Conservation (phyloP, 2,888 invertebrate genomes). For the Schizotus pectinicornis region DNA sequence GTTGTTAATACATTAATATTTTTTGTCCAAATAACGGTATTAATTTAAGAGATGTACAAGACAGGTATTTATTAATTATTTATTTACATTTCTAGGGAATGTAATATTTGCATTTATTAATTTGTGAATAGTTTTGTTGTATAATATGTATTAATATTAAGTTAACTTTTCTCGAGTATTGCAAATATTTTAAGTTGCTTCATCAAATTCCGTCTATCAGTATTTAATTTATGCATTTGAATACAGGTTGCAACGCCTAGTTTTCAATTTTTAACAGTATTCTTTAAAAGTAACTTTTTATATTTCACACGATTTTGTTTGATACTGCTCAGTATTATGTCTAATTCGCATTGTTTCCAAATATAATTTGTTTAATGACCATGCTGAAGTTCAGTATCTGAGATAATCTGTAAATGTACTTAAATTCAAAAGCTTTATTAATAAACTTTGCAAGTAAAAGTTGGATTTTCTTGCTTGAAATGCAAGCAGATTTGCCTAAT, state of each 20-base stretch:
- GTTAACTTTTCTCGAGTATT: constrained; percentile 14
- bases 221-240: constrained; percentile 3
- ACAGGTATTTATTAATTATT: constrained; percentile 37
- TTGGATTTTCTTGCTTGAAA: background rate
- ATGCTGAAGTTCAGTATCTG: constrained; percentile 17
- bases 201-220: constrained; percentile 12
- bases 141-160: constrained; percentile 16
- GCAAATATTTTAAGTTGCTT: constrained; percentile 13
- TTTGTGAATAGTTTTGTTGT: constrained; percentile 34
- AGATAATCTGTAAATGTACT: constrained; percentile 28
- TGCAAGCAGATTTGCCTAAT: no score
- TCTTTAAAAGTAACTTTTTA: constrained; percentile 6
- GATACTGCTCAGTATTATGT: constrained; percentile 14
- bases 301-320: constrained; percentile 3
- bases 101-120: constrained; percentile 32
- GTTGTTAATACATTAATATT: constrained; percentile 17
- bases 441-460: constrained; percentile 20
- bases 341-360: constrained; percentile 6
- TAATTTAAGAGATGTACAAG: constrained; percentile 27
- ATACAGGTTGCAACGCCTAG: background rate
- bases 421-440: constrained; percentile 27
- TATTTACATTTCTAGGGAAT: constrained; percentile 31
- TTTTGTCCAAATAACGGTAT: constrained; percentile 26
- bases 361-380: constrained; percentile 9
- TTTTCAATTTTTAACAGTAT: constrained; percentile 6